phyloP scores from a whole-genome alignment of 2,888 invertebrate species.

The Drosophila aldrichi region DNA sequence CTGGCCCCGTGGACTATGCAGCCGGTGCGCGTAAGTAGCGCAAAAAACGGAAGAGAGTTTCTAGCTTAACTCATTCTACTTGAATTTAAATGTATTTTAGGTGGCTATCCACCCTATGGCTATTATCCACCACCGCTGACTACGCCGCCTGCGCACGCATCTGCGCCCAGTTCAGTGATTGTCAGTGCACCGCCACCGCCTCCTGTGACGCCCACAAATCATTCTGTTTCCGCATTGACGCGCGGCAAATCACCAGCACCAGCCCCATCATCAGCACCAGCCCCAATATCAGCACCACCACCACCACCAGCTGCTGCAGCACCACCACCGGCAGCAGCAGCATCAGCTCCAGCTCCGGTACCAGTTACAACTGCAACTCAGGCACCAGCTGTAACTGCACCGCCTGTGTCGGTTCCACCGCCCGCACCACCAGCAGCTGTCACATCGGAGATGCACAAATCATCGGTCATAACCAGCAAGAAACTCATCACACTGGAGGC shows the following conservation, averaged over 20 bases:
- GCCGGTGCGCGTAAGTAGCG: slow-evolving; percentile 78
- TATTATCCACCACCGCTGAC: slow-evolving; percentile 83
- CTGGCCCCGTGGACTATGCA: slow-evolving; percentile 77
- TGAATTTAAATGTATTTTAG: slow-evolving; percentile 30
- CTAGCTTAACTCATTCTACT: not conserved
- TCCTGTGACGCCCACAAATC: slow-evolving; percentile 79
- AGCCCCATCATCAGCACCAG: slow-evolving; percentile 20
- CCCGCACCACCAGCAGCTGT: slow-evolving; percentile 20
- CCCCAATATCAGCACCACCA: slow-evolving; percentile 9
- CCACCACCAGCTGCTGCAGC: slow-evolving; percentile 22
- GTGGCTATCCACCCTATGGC: slow-evolving; percentile 80
- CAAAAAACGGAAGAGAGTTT: not conserved
- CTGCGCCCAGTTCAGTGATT: slow-evolving; percentile 76
- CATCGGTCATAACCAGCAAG: slow-evolving; percentile 74
- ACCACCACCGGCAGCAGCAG: slow-evolving; percentile 6
- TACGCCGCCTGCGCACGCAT: slow-evolving; percentile 68
- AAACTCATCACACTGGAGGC: slow-evolving; percentile 84
- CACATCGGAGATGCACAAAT: slow-evolving; percentile 57
- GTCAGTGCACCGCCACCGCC: slow-evolving; percentile 74
- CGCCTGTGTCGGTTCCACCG: slow-evolving; percentile 19
- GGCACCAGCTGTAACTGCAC: not conserved
- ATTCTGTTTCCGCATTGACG: slow-evolving; percentile 73
- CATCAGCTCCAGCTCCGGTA: slow-evolving; percentile 6
- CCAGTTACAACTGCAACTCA: slow-evolving; percentile 23
- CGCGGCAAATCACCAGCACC: slow-evolving; percentile 63